Base-by-base conservation (phyloP, 2,888 invertebrate species). In the Drosophila fungiperda region DNA sequence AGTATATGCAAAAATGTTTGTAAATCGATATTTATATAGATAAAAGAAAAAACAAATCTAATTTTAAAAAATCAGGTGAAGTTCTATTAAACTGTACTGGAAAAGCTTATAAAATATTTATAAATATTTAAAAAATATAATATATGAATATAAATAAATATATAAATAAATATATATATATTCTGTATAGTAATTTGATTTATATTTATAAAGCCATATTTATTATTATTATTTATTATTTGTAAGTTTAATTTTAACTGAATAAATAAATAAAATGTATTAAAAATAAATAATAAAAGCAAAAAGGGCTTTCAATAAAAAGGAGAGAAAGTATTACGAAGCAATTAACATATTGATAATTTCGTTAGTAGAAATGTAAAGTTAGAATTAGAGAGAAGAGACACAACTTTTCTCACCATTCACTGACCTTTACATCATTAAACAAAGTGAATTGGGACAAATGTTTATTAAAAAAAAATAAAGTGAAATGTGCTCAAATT, bases 401-500 rank as follows among this genome's bases (percentile, higher is more conserved):
- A 20, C 1, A 20, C 1, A 50, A n/a, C 3, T 32, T n/a, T 23
- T 49, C 29, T n/a, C 15, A 15, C 1, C 23, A n/a, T 1, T 17
- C 20, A 38, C 17, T 62, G 57, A 62, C 23, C 49, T 40, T 23
- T 17, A 15, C 20, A 35, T 17, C 20, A 40, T 1, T 38, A 12
- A 55, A n/a, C 23, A 8, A 2, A 26, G 1, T 23, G 3, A 53
- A 17, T 50, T 50, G 33, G 12, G 23, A 4, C 45, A 60, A 3
- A 6, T 7, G 45, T n/a, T 4, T 20, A 20, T 29, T 29, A 6
- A 29, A 29, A 26, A 26, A 29, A 29, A 57, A 64, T 61, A 58
- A 80, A 68, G 68, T 73, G 74, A 81, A 79, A 68, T 69, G 78
- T 32, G 54, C 45, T 52, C 23, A 23, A 49, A 38, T 62, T 59